Percentiles rank a stretch among this genome's conserved stretches.
Conservation (phyloP, 2,888 invertebrate species). For the Drosophila barbarae region DNA sequence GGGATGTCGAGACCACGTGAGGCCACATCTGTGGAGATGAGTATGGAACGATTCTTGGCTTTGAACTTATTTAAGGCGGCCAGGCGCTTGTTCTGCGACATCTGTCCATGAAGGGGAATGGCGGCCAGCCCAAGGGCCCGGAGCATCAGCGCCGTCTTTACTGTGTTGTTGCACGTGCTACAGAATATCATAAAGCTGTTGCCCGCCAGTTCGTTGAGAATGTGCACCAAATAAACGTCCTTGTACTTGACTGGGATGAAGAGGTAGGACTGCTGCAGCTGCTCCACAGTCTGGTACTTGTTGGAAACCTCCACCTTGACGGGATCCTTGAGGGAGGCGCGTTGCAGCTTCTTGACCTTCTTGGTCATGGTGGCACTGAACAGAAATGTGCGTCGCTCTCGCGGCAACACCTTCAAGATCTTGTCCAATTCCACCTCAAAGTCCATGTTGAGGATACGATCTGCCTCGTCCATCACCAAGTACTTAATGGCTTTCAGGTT, state of each 20-base stretch:
- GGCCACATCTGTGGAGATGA: constrained; percentile 99
- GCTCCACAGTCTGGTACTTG: constrained; percentile 99
- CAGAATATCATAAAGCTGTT: constrained; percentile 99
- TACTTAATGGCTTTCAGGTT: constrained; percentile 92
- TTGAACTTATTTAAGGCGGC: constrained; percentile 98
- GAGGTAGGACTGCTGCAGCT: constrained; percentile 95
- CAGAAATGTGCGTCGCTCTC: constrained; percentile 93
- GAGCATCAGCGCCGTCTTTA: constrained; percentile 92
- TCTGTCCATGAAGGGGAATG: constrained; percentile 98
- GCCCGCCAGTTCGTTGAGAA: constrained; percentile 96
- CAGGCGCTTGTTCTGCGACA: constrained; percentile 97
- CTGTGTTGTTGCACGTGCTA: constrained; percentile 94
- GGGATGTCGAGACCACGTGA: constrained; percentile 99
- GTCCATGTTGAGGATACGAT: constrained; percentile 99
- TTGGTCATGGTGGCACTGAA: constrained; percentile 99
- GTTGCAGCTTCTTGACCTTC: constrained; percentile 96
- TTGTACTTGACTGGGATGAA: constrained; percentile 98
- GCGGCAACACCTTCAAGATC: constrained; percentile 92
- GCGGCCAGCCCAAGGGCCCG: constrained; percentile 95
- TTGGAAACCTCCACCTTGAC: constrained; percentile 97
- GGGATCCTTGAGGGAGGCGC: constrained; percentile 96
- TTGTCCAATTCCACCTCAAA: constrained; percentile 99
- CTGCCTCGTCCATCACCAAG: constrained; percentile 99
- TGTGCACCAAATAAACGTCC: constrained; percentile 97
- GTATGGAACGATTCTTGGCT: constrained; percentile 93